A percentile compares a stretch with the other conserved stretches of the same genome.
Conservation (phyloP, 2,113 vertebrate genomes). For the Epinephelus lanceolatus region DNA sequence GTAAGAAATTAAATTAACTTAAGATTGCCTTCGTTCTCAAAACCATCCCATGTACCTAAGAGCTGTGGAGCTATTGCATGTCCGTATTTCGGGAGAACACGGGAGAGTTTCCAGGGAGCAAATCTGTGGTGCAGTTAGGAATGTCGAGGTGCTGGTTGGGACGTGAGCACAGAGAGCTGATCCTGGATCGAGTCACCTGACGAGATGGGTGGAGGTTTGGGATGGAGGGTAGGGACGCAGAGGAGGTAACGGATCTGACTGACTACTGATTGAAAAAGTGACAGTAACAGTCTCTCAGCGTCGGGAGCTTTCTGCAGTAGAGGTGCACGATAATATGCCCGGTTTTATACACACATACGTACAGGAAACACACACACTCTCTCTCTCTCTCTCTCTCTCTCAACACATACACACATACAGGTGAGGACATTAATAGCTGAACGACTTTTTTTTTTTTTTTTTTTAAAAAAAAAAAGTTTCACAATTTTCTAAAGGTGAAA, state of each 20-base stretch:
- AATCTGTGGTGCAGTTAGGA: constrained; percentile 71
- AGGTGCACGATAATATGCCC: constrained; percentile 68
- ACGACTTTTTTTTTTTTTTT: constrained; percentile 33
- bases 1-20: constrained; percentile 80
- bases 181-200: constrained; percentile 57
- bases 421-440: constrained; percentile 42
- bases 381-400: constrained; percentile 10
- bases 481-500: constrained; percentile 68
- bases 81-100: constrained; percentile 44
- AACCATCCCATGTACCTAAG: constrained; percentile 66
- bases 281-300: constrained; percentile 57
- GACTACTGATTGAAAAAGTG: constrained; percentile 61
- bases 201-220: constrained; percentile 19
- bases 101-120: constrained; percentile 44
- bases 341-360: constrained; percentile 43
- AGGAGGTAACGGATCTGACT: constrained; percentile 54
- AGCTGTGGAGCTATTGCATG: constrained; percentile 55
- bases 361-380: constrained; percentile 42
- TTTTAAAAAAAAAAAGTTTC: constrained; percentile 26
- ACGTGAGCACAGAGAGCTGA: constrained; percentile 51
- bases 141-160: constrained; percentile 74
- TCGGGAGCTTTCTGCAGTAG: constrained; percentile 68
- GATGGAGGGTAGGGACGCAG: constrained; percentile 26
- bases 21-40: constrained; percentile 71
- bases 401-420: constrained; percentile 43